Percentiles rank a stretch among this genome's conserved stretches.
These are phyloP conservation scores for Gulo gulo DNA, from an alignment of 2,113 vertebrate species.

Conservation along the genomic window DNA sequence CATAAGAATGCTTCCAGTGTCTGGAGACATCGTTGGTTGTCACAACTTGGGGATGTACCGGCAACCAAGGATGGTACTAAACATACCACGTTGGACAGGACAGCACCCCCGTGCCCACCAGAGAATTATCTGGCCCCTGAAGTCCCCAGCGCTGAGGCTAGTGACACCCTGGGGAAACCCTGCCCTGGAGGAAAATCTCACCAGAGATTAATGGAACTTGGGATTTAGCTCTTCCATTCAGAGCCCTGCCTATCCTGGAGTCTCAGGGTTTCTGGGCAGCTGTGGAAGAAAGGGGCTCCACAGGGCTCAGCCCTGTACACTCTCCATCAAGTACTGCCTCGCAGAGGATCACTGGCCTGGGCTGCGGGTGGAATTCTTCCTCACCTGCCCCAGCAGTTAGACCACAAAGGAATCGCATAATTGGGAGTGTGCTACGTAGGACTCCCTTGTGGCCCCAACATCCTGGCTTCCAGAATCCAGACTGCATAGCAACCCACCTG, in stretches of 20 bases:
- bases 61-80: not conserved
- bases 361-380: not conserved
- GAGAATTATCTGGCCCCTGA: not conserved
- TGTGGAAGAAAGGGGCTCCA: not conserved
- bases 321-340: not conserved
- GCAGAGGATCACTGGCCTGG: not conserved
- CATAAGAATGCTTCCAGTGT: not conserved
- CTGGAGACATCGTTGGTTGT: not conserved
- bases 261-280: not conserved
- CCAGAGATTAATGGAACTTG: not conserved
- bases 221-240: not conserved
- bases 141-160: not conserved
- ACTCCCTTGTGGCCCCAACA: not conserved
- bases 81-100: not conserved
- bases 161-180: not conserved
- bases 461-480: not conserved
- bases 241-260: not conserved
- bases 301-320: not conserved
- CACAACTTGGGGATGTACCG: not conserved
- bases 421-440: fast-evolving
- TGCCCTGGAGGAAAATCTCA: not conserved
- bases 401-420: not conserved
- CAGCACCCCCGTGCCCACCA: not conserved
- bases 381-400: not conserved
- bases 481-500: not conserved